These are phyloP conservation scores for Seira sanloemensis DNA, from an alignment of 2,888 invertebrate species.

Conservation along the genomic window DNA sequence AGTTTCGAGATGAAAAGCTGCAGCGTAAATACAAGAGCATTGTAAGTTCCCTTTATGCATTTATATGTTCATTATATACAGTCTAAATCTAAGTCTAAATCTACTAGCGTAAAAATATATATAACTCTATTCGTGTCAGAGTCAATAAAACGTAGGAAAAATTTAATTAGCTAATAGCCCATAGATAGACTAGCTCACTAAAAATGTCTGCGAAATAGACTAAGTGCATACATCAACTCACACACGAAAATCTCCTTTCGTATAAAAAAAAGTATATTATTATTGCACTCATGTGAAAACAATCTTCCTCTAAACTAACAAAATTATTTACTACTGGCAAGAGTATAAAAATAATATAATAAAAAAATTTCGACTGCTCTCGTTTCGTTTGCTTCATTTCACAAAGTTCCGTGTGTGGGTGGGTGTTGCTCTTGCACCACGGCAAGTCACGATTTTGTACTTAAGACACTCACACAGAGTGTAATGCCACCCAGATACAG, in stretches of 20 bases:
- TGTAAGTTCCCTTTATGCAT: constrained; percentile 1
- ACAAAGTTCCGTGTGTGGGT: not conserved
- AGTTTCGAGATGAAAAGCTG: no score
- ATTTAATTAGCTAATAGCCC: constrained; percentile 60
- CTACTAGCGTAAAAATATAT: no score
- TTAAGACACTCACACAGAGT: constrained; percentile 35
- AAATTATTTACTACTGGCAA: constrained; percentile 48
- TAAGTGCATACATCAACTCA: not conserved
- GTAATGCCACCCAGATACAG: constrained; percentile 43
- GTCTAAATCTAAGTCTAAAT: no score
- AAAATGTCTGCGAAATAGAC: not conserved
- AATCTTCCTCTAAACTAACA: constrained; percentile 15
- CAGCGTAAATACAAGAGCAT: not conserved
- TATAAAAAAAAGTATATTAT: not conserved
- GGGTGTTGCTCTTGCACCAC: constrained; percentile 26
- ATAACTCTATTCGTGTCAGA: constrained; percentile 18
- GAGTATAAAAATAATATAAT: not conserved
- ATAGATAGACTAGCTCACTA: not conserved
- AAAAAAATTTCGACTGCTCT: not conserved
- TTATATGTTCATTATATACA: no score
- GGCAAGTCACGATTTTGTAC: constrained; percentile 55
- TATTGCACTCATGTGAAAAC: constrained; percentile 15
- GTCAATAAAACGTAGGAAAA: constrained; percentile 15
- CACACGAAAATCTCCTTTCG: not conserved
- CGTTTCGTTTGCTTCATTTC: not conserved